Conservation (phyloP, 2,888 invertebrate species). For the Harpagoxenus sublaevis region DNA sequence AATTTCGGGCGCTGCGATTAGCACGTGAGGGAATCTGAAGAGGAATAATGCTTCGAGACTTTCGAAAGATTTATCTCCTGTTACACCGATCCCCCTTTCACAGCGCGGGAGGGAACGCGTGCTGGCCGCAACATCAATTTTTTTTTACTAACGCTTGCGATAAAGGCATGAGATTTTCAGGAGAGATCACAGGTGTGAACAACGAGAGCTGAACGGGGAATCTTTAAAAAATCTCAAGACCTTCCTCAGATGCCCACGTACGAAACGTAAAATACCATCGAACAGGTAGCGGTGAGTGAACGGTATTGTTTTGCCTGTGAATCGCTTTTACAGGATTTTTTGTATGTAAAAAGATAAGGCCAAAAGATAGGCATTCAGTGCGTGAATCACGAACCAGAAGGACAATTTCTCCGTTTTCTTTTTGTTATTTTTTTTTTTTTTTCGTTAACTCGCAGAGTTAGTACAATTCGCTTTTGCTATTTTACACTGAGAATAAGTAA, state of each 20-base stretch:
- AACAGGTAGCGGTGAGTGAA: conserved; percentile 44
- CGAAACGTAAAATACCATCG: conserved; percentile 29
- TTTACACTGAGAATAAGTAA: conserved; percentile 65
- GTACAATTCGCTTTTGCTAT: conserved; percentile 54
- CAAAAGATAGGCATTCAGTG: conserved; percentile 81
- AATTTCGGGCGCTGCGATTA: conserved; percentile 37
- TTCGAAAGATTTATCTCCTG: background rate
- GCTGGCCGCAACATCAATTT: conserved; percentile 25
- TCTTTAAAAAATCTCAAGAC: conserved; percentile 9
- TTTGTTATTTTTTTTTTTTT: conserved; percentile 1
- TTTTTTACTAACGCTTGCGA: conserved; percentile 21
- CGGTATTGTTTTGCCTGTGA: conserved; percentile 39
- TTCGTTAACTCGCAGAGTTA: conserved; percentile 67
- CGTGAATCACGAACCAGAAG: conserved; percentile 74
- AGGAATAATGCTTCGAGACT: background rate
- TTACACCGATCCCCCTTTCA: background rate
- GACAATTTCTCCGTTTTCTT: conserved; percentile 54
- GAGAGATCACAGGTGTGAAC: background rate
- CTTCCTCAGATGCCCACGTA: background rate
- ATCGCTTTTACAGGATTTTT: conserved; percentile 47
- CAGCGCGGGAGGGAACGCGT: background rate
- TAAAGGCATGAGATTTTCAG: conserved; percentile 4
- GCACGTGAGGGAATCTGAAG: background rate
- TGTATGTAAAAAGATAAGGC: conserved; percentile 80
- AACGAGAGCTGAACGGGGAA: background rate